Conservation (phyloP, 2,888 invertebrate species). For the Onthophagus sagittarius region DNA sequence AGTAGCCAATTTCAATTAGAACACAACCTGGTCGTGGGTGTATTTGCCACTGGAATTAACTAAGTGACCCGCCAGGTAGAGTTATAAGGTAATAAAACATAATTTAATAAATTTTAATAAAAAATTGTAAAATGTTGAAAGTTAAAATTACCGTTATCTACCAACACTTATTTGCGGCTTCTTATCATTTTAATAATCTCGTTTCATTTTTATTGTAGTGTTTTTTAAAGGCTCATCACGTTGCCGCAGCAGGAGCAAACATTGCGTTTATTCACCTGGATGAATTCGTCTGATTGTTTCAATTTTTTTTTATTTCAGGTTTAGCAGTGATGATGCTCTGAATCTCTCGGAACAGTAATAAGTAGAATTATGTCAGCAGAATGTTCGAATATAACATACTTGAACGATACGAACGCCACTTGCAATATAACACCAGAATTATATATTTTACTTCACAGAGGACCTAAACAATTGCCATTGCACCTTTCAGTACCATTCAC, state of each 20-base stretch:
- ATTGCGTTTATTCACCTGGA: neutral
- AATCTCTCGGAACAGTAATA: neutral
- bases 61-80: neutral
- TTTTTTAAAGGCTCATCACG: neutral
- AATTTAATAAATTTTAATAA: neutral
- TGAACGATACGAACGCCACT: neutral
- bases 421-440: neutral
- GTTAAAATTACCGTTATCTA: neutral
- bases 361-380: neutral
- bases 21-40: neutral
- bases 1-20: neutral
- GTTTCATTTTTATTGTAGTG: neutral
- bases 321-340: neutral
- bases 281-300: neutral
- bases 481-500: constrained; percentile 55
- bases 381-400: neutral
- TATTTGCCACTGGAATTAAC: neutral
- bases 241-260: neutral
- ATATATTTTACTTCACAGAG: neutral
- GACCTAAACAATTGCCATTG: constrained; percentile 39
- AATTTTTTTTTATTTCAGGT: neutral
- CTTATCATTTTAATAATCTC: neutral
- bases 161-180: neutral
- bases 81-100: neutral
- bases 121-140: neutral